A percentile compares a stretch with the other conserved stretches of the same genome.
These are phyloP conservation scores for Anabas testudineus DNA, from an alignment of 2,797 vertebrate species.

Conservation along the genomic window DNA sequence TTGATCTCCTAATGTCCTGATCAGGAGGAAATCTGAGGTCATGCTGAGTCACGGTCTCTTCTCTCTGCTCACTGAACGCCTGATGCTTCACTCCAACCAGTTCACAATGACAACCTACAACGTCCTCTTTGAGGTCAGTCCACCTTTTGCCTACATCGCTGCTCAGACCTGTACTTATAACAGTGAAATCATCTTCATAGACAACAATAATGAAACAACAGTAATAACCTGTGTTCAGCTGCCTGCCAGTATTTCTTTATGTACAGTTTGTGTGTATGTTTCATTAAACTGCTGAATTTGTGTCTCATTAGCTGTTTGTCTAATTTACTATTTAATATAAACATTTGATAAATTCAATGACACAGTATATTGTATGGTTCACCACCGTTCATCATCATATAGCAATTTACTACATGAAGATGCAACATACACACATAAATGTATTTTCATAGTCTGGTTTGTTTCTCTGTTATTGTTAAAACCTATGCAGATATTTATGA, in stretches of 20 bases:
- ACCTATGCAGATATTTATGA: constrained; percentile 60
- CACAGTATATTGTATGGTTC: constrained; percentile 10
- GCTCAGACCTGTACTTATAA: neutral
- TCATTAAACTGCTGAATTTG: neutral
- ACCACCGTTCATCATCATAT: constrained; percentile 39
- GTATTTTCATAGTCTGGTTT: constrained; percentile 34
- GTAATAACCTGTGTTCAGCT: neutral
- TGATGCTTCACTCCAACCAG: constrained; percentile 92
- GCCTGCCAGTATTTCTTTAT: neutral
- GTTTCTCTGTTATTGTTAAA: constrained; percentile 57
- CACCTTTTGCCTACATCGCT: neutral
- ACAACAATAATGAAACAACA: neutral
- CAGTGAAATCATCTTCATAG: neutral
- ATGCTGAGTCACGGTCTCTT: constrained; percentile 97
- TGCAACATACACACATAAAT: constrained; percentile 26
- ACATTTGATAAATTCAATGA: constrained; percentile 8
- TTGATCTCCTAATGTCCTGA: constrained; percentile 46
- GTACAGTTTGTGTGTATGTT: neutral
- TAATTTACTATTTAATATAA: neutral
- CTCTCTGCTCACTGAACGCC: constrained; percentile 93
- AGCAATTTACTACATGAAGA: constrained; percentile 4
- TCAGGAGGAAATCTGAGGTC: constrained; percentile 96
- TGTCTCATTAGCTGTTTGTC: neutral
- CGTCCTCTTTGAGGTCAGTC: constrained; percentile 94
- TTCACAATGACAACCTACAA: constrained; percentile 98